Base-by-base conservation (phyloP, 2,888 invertebrate genomes). In the Argyresthia albistria region DNA sequence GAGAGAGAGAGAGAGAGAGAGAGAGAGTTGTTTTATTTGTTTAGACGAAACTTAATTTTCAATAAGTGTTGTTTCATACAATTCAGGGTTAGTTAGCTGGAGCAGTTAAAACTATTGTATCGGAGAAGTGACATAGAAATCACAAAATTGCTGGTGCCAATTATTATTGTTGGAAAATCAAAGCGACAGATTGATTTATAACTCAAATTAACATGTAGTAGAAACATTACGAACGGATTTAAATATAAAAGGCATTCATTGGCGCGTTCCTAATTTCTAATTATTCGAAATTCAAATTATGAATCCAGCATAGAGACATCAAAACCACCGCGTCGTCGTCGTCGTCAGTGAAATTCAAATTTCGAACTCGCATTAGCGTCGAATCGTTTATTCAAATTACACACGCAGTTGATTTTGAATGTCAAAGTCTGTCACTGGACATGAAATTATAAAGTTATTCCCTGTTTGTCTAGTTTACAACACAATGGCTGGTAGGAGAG, bases 331-430 rank as follows among this genome's bases (percentile, higher is more conserved):
- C 69, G 67, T n/a, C n/a, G n/a, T n/a, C n/a, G n/a, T n/a, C n/a
- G n/a, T n/a, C n/a, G n/a, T 70, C 67, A 70, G 63, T 62, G 57
- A 70, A 73, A 76, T 76, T 74, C 69, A 71, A 77, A 82, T 80
- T 76, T 69, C 56, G 68, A 74, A 73, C 59, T 25, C 25, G 58
- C 62, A 70, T 76, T 70, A 70, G 66, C 59, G 56, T 59, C 58
- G 60, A 67, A 76, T 72, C 83, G 80, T 86, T 86, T 80, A 81
- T 86, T 78, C 76, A 70, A 84, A 86, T 87, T 86, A 76, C 66
- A 69, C 81, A 84, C 84, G 80, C 86, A 75, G 81, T 83, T 83
- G 81, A 81, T 56, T 83, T 62, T 73, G 73, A 80, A 86, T 80
- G 65, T 59, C 62, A 56, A 67, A 69, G 42, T 62, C 70, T 69